Evolutionary conservation across 1,140 invertebrate genomes (phyloP), one percentile per base, ranked within the genome.

Genomic region (Zaprionus capensis): DNA sequence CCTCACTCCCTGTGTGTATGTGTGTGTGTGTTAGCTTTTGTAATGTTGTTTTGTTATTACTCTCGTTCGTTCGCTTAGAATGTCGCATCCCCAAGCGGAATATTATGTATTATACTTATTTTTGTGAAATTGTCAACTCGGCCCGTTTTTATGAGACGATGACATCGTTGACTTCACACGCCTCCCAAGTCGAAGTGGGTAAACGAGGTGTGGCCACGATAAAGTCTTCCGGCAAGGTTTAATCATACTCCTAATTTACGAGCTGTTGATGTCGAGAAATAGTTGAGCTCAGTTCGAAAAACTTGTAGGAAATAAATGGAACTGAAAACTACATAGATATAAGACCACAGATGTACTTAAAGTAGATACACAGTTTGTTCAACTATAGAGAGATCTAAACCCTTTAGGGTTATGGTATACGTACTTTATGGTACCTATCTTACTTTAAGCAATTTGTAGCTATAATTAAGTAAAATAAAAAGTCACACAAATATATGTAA

Each of bases 161-260:
- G 53, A 75, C 67, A 71, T 64, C 59, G 67, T 59, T 62, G 67
- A 53, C 53, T 71, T 75, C 34, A 71, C 72, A 71, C 67, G 67
- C 72, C 67, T 62, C 20, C 53, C 56, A 17, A 17, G 34, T 26
- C 17, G 4, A 17, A 5, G 11, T 3, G 55, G 17, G 6, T 7
- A 12, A 38, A 38, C 17, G 12, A 7, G 58, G 53, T 22, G 31
- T 62, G 22, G 12, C 7, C 22, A 28, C 28, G 17, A 36, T 56
- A 6, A 38, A 38, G 64, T 34, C 72, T 74, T 75, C 22, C 38
- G 72, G 59, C 55, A 15, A 34, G 26, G 41, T 36, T 58, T 44
- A 61, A 58, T 68, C 55, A 26, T 5, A 17, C 36, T 9, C 3
- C 44, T 34, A 64, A 64, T 75, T 64, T 58, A 71, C 44, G 72